Evolutionary conservation across 2,113 vertebrate genomes (phyloP), one percentile per base, ranked within the genome.

Genomic region (Peromyscus leucopus): DNA sequence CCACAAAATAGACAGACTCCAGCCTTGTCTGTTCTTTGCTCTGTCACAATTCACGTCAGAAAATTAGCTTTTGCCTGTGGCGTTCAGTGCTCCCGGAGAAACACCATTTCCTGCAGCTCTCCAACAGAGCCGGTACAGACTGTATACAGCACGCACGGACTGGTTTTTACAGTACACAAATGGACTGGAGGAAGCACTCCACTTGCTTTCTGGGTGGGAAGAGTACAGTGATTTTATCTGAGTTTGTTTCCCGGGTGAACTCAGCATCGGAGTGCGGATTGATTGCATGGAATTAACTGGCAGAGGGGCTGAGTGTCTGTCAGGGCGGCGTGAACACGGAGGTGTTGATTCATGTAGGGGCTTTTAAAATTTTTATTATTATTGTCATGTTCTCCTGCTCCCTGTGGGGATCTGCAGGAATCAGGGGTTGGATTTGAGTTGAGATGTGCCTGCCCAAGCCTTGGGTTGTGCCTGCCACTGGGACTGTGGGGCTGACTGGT

Each of bases 1-100:
- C 16, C 39, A 7, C 2, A 2, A 28, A 11, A 5, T 24, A 39
- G 51, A 0, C 65, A 39, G 51, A 0, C 65, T 59, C 36, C 12
- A 2, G 16, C 26, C 92, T 42, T 46, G 19, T 24, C 51, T 55
- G 24, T 39, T 90, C 36, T 11, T 46, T 2, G 2, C 80, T 24
- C 51, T 51, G 79, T 76, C 46, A 42, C 42, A 39, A 1, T 67
- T n/a, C 51, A 33, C 17, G 6, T 11, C 8, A 21, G 22, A 42
- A 8, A 6, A 8, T 82, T n/a, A 46, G 69, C 74, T 84, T 69
- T 96, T 72, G 51, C 67, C 79, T 0, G 1, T 7, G 36, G 17
- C n/a, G 3, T n/a, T 16, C n/a, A 33, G 26, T 26, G 31, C 59
- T 19, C 17, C 57, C 6, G 0, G 59, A 8, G 65, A 65, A 79